Evolutionary conservation across 2,113 vertebrate species (phyloP), one percentile per base, ranked within the genome.

Genomic region (Thunnus thynnus): DNA sequence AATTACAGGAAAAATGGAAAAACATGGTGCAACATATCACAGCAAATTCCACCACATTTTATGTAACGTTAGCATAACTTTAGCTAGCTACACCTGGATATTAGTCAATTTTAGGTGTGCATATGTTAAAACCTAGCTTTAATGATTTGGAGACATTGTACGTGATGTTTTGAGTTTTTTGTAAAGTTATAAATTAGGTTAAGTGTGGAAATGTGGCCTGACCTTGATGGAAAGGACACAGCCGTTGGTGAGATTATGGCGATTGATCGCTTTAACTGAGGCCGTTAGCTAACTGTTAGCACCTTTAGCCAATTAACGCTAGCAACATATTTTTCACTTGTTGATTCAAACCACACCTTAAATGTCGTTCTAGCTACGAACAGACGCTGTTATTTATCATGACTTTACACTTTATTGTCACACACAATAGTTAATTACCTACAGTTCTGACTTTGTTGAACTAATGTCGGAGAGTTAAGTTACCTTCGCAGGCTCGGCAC

Each of bases 401-500:
- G 3, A 48, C 6, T 8, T 32, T n/a, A 41, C 2, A 44, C 27
- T 4, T 32, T 1, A n/a, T 20, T 14, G 20, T 41, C 13, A 47
- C 57, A n/a, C 4, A 2, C 3, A 9, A 41, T 12, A 25, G 16
- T 6, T 36, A 3, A 47, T 52, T 20, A 3, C 6, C 13, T 10
- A 20, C 11, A 12, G 3, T 4, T 41, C 8, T 52, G n/a, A 2
- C 3, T 3, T 3, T 7, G 60, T 46, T 30, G 3, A 32, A 13
- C 2, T 61, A 30, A 56, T 22, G 10, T 22, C 17, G 2, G 18
- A 56, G 13, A n/a, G 51, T 64, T 7, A 3, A 17, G 13, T 86
- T 83, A 80, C 85, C 76, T 61, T 56, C 12, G 61, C 18, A 5
- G 20, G 22, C 54, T 46, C 27, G 0, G n/a, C 48, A 0, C 22